Evolutionary conservation across 1,140 invertebrate genomes (phyloP).

Genomic region (Pectinophora gossypiella): DNA sequence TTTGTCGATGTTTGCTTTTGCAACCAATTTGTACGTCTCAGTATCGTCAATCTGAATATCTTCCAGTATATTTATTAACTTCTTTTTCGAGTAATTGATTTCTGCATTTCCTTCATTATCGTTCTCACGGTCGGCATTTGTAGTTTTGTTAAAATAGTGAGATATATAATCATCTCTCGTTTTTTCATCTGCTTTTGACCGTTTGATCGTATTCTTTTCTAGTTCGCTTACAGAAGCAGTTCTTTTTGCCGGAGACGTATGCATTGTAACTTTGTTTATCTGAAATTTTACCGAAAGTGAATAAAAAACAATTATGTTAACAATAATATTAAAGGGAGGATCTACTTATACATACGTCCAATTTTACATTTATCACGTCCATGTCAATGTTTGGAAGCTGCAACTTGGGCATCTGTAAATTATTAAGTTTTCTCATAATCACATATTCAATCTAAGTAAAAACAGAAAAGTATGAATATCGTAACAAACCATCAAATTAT

Average conservation of each 20-base stretch:
- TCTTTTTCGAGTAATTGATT: constrained; percentile 39
- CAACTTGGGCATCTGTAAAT: constrained; percentile 7
- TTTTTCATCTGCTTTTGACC: neutral
- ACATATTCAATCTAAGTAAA: neutral
- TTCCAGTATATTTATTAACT: constrained; percentile 54
- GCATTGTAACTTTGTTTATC: neutral
- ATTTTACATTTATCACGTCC: constrained; percentile 35
- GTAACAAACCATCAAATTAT: neutral
- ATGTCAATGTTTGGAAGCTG: constrained; percentile 34
- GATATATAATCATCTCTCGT: neutral
- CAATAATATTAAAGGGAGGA: too few relatives aligned
- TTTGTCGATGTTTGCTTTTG: constrained; percentile 30
- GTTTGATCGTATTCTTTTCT: neutral
- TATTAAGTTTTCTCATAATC: neutral
- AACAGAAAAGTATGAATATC: neutral
- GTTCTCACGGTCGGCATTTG: constrained; percentile 4
- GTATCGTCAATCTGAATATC: constrained; percentile 43
- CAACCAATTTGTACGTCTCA: constrained; percentile 38
- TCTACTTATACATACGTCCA: constrained; percentile 35
- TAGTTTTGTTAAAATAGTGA: neutral
- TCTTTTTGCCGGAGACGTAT: neutral
- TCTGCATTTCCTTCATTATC: constrained; percentile 8
- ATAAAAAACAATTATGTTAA: too few relatives aligned
- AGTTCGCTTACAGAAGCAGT: neutral
- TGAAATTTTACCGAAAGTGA: neutral